Conservation (phyloP, 30 jellyfish, hydroid and myxozoan species). For the Pseudorhiza aurosa region DNA sequence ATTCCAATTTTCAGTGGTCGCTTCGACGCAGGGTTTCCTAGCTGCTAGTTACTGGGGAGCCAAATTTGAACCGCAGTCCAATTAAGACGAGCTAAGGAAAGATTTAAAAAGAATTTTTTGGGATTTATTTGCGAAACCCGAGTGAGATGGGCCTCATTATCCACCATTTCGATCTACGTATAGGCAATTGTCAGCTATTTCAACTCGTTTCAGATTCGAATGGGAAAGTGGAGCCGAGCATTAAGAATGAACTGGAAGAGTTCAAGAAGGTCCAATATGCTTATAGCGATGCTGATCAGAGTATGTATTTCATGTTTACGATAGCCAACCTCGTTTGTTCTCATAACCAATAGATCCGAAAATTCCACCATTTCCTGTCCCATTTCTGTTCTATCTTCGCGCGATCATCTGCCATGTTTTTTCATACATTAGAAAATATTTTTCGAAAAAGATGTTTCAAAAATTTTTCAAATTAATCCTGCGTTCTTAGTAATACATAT, state of each 20-base stretch:
- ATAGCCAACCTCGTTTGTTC: no score
- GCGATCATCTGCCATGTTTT: no score
- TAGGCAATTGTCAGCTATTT: not conserved
- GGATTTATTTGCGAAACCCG: conserved; percentile 14
- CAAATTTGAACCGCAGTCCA: conserved; percentile 34
- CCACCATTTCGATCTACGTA: conserved; percentile 7
- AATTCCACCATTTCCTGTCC: no score
- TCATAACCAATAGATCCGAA: no score
- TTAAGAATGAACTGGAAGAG: conserved; percentile 73
- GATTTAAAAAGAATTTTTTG: not conserved
- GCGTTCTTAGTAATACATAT: no score
- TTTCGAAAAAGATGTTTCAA: no score
- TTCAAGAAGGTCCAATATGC: conserved; percentile 90
- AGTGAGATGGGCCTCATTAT: not conserved
- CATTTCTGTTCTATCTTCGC: no score
- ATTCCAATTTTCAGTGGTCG: no score
- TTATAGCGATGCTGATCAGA: conserved; percentile 66
- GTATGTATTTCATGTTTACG: conserved; percentile 31
- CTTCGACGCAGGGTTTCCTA: no score
- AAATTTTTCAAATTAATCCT: no score
- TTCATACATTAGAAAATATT: no score
- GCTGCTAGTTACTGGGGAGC: no score
- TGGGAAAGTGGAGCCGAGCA: conserved; percentile 88
- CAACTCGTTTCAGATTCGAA: conserved; percentile 65
- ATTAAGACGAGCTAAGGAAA: not conserved